These are phyloP conservation scores for Drosophila anomalata DNA, from an alignment of 2,888 invertebrate species.

Conservation along the genomic window DNA sequence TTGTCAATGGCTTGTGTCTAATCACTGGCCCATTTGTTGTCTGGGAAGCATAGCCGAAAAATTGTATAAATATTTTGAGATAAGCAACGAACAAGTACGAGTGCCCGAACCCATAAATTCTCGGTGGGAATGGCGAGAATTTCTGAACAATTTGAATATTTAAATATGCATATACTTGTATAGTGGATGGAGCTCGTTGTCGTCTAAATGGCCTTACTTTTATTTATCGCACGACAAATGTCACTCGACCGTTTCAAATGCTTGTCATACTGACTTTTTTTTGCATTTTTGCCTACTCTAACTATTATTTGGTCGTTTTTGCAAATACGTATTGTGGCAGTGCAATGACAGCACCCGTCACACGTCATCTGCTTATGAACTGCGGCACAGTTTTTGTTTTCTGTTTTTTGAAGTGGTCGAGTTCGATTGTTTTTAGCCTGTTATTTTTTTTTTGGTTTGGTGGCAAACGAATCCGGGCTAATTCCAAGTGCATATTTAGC, in stretches of 20 bases:
- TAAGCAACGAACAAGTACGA: neutral
- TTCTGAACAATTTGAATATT: constrained; percentile 62
- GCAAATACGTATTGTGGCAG: constrained; percentile 51
- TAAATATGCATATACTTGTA: constrained; percentile 58
- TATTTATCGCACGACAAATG: constrained; percentile 72
- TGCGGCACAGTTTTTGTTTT: constrained; percentile 47
- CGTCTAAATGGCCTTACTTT: constrained; percentile 67
- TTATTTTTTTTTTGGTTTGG: constrained; percentile 18
- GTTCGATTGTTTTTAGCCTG: constrained; percentile 9
- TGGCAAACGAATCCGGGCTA: constrained; percentile 35
- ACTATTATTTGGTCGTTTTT: constrained; percentile 28
- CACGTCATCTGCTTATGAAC: constrained; percentile 40
- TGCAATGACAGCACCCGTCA: constrained; percentile 30
- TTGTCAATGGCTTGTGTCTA: constrained; percentile 51
- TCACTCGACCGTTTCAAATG: constrained; percentile 60
- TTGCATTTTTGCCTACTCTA: constrained; percentile 16
- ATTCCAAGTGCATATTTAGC: constrained; percentile 61
- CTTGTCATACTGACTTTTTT: constrained; percentile 26
- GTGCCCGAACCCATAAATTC: constrained; percentile 22
- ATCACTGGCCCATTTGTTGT: constrained; percentile 24
- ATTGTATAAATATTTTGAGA: constrained; percentile 16
- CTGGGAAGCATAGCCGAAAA: neutral
- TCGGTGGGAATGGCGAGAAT: constrained; percentile 50
- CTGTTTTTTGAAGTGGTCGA: neutral
- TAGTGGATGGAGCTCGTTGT: constrained; percentile 24